Evolutionary conservation across 2,113 vertebrate species (phyloP), one percentile per base, ranked within the genome.

Genomic region (Tragelaphus imberbis): DNA sequence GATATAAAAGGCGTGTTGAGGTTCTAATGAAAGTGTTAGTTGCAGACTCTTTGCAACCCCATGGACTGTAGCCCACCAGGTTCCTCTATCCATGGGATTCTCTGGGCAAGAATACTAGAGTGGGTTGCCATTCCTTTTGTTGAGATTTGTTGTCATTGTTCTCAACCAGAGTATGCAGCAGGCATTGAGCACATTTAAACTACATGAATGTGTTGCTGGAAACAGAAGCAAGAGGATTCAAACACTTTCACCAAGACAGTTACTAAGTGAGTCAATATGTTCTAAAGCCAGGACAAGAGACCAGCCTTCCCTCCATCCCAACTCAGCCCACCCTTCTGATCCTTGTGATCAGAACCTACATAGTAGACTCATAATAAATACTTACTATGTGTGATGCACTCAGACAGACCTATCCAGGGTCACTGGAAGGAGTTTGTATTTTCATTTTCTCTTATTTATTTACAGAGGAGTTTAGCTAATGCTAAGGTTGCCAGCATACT

Each of bases 371-470:
- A n/a, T 16, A 47, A 30, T 25, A 94, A 88, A 92, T 77, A 56
- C 49, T 77, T 56, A 53, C 79, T 82, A 85, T 85, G 93, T 13
- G 25, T n/a, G 96, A 79, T 28, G 82, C 5, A 56, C 53, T 97
- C 44, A 84, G 30, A 59, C 14, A 11, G 30, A n/a, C 71, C 40
- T 49, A 53, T 68, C 65, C 25, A 53, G 15, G 19, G 33, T 90
- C 94, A 36, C 44, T 71, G 21, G 88, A 92, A 97, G 44, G 65
- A 96, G 27, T 63, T 25, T 88, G 10, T 40, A 25, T n/a, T 80
- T 96, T 88, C 71, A 56, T 58, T 89, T 95, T 75, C 40, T 94
- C 36, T 79, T 91, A 21, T 53, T 77, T 87, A 92, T 93, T 85
- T 91, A 77, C 81, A 95, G 82, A 94, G 51, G 10, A 58, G 7